Percentiles rank a stretch among this genome's conserved stretches.
Evolutionary conservation across 2,888 invertebrate species (phyloP).

Genomic region (Tryphoninae sp.): DNA sequence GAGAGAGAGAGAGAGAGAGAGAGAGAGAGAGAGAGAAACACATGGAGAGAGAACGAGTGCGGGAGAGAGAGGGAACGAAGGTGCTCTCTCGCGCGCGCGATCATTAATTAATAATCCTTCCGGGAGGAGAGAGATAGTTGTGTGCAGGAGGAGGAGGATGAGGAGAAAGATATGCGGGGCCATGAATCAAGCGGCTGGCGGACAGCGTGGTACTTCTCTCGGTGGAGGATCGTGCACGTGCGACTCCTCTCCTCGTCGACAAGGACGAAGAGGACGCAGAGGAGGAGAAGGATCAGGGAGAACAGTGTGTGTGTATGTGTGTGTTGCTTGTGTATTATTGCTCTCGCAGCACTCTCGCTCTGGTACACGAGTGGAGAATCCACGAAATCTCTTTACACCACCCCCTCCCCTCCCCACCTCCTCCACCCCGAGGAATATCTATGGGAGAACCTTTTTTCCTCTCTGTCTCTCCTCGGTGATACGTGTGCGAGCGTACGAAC

Average conservation of each 20-base stretch:
- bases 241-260: constrained; percentile 48
- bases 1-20: constrained; percentile 22
- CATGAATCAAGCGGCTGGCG: constrained; percentile 64
- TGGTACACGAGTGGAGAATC: constrained; percentile 44
- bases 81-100: constrained; percentile 41
- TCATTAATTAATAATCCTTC: constrained; percentile 69
- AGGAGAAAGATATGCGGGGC: constrained; percentile 64
- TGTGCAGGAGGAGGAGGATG: constrained; percentile 2
- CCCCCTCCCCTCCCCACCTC: background rate
- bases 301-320: constrained; percentile 13
- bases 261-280: constrained; percentile 39
- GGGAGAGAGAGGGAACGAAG: constrained; percentile 12
- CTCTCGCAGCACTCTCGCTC: constrained; percentile 7
- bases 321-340: constrained; percentile 20
- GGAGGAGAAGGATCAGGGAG: constrained; percentile 28
- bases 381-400: constrained; percentile 56
- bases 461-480: constrained; percentile 27
- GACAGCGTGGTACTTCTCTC: constrained; percentile 67
- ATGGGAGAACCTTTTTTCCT: constrained; percentile 38
- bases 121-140: constrained; percentile 53
- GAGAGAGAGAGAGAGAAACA: constrained; percentile 5
- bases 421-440: constrained; percentile 44
- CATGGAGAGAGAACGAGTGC: background rate
- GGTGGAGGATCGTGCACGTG: constrained; percentile 46
- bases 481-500: constrained; percentile 36